Evolutionary conservation across 1,140 invertebrate genomes (phyloP), one percentile per base, ranked within the genome.

Genomic region (Calliopsis andreniformis): DNA sequence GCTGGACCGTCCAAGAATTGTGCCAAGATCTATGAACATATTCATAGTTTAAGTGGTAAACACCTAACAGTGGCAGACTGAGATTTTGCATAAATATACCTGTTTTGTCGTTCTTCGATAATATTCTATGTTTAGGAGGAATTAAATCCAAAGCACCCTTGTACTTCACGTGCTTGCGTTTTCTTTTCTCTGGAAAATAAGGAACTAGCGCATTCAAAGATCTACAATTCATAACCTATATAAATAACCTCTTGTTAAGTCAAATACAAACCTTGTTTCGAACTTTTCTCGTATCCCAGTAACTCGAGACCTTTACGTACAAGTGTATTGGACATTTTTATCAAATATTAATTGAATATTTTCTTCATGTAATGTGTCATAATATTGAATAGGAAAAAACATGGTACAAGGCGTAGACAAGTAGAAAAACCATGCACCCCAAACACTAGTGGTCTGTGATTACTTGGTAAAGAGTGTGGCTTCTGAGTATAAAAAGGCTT

Each of bases 241-340:
- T 63, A 20, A 42, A n/a, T 39, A 5, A 10, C 3, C 35, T 10
- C 3, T 39, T 39, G 3, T 10, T 39, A 3, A 39, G 10, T 20
- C 14, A 42, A 25, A 68, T 59, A 42, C 63, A 66, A 73, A 89
- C 87, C 87, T 82, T 78, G 63, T 45, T 79, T 83, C 23, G 78
- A 25, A 73, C 71, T 49, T 51, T 82, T 76, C 23, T 88, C 81
- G 20, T 83, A 87, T 3, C 80, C 82, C 7, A 89, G 68, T 49
- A 91, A 76, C 32, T 90, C 88, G 58, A 91, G 83, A 69, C 89
- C 90, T 78, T 90, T 86, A 23, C 81, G 82, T 47, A 91, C 84
- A 28, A 91, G 86, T 16, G 86, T 86, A 47, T 86, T 87, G 70
- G 90, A 89, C 90, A 91, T 91, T 79, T 86, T 82, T 63, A 45